Evolutionary conservation across 1,140 invertebrate genomes (phyloP).

Genomic region (Bombus breviceps): DNA sequence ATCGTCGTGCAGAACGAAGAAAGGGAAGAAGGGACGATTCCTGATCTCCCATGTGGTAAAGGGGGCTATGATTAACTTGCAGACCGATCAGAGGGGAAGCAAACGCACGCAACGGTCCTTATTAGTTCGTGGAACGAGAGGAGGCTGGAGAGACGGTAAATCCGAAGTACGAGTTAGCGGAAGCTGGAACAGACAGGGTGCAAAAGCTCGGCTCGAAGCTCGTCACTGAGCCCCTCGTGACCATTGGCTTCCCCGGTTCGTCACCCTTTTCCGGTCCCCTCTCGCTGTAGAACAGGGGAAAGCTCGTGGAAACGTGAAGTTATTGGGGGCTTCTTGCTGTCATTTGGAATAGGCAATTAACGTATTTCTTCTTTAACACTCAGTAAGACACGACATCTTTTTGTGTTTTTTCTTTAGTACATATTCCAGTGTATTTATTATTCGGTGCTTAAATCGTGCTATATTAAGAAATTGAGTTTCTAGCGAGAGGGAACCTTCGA

Average conservation of each 20-base stretch:
- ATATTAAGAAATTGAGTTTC: not conserved
- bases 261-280: not conserved
- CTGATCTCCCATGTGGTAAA: not conserved
- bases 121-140: constrained; percentile 48
- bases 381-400: not conserved
- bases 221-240: constrained; percentile 36
- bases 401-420: not conserved
- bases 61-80: constrained; percentile 37
- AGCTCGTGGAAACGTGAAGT: not conserved
- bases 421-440: not conserved
- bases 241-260: constrained; percentile 43
- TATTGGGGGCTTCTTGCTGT: not conserved
- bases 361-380: not conserved
- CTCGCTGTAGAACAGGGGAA: not conserved
- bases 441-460: not conserved
- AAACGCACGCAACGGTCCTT: constrained; percentile 8
- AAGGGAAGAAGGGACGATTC: constrained; percentile 21
- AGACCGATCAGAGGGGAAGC: constrained; percentile 29
- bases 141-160: constrained; percentile 69
- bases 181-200: constrained; percentile 71
- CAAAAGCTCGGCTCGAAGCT: constrained; percentile 64
- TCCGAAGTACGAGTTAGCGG: constrained; percentile 68
- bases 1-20: constrained; percentile 25
- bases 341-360: not conserved
- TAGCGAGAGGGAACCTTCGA: not conserved